Evolutionary conservation across 2,113 vertebrate species (phyloP).

Genomic region (Caretta caretta): DNA sequence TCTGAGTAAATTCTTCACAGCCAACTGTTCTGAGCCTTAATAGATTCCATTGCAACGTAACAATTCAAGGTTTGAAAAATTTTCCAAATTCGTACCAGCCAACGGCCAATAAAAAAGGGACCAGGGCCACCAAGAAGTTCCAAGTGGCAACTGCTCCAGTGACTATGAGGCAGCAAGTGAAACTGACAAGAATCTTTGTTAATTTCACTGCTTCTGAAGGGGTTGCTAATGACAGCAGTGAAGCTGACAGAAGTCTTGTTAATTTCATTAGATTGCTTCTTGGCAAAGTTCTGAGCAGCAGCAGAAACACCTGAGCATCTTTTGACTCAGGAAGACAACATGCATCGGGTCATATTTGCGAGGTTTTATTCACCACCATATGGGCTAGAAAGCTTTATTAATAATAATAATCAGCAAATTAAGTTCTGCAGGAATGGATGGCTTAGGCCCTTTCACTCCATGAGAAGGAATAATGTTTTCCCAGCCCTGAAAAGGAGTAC

Average conservation of each 20-base stretch:
- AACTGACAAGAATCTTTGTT: not conserved
- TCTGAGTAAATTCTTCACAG: not conserved
- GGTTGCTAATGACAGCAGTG: not conserved
- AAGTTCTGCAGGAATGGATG: not conserved
- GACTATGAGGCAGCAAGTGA: not conserved
- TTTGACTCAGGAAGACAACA: not conserved
- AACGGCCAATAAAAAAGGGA: not conserved
- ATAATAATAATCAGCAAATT: not conserved
- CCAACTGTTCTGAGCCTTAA: not conserved
- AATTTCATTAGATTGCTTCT: constrained; percentile 34
- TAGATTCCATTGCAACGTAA: not conserved
- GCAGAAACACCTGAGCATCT: not conserved
- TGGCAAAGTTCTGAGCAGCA: constrained; percentile 17
- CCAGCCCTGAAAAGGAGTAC: not conserved
- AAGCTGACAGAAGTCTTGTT: constrained; percentile 36
- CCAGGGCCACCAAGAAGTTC: not conserved
- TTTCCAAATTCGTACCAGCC: not conserved
- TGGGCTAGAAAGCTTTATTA: not conserved
- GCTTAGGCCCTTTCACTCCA: not conserved
- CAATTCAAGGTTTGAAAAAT: not conserved
- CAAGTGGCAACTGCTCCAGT: not conserved
- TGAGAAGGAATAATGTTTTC: not conserved
- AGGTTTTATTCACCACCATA: not conserved
- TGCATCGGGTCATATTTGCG: not conserved
- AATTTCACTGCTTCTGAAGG: constrained; percentile 19